Evolutionary conservation across 2,797 vertebrate species (phyloP).

Genomic region (Malurus splendens): DNA sequence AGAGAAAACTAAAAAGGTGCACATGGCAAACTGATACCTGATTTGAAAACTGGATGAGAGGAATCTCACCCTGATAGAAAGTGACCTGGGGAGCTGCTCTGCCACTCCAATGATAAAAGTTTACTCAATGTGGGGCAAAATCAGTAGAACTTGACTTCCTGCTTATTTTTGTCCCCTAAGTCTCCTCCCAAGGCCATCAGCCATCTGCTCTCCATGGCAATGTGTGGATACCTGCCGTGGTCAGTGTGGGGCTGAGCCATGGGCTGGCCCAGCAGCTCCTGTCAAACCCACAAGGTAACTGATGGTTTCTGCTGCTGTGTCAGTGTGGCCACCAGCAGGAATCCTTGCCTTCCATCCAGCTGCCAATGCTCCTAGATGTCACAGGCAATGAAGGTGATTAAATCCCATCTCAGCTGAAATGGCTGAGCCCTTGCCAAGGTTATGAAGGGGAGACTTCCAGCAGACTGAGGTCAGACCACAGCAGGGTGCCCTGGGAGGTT

Average conservation of each 20-base stretch:
- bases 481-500: neutral
- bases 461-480: neutral
- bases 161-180: neutral
- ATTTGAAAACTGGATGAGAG: neutral
- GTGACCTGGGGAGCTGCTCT: neutral
- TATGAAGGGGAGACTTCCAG: rapidly evolving
- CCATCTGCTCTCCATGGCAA: neutral
- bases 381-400: neutral
- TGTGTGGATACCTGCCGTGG: neutral
- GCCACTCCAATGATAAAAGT: neutral
- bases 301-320: neutral
- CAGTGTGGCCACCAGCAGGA: neutral
- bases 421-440: neutral
- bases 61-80: neutral
- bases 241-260: neutral
- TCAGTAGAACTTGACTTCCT: neutral
- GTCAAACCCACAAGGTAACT: neutral
- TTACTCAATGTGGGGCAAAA: neutral
- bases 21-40: neutral
- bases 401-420: neutral
- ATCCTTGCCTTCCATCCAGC: neutral
- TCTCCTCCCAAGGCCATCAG: neutral
- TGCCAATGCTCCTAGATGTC: neutral
- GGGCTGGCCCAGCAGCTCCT: neutral
- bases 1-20: neutral